Conservation (phyloP, 2,888 invertebrate genomes). For the Cantharis lateralis region DNA sequence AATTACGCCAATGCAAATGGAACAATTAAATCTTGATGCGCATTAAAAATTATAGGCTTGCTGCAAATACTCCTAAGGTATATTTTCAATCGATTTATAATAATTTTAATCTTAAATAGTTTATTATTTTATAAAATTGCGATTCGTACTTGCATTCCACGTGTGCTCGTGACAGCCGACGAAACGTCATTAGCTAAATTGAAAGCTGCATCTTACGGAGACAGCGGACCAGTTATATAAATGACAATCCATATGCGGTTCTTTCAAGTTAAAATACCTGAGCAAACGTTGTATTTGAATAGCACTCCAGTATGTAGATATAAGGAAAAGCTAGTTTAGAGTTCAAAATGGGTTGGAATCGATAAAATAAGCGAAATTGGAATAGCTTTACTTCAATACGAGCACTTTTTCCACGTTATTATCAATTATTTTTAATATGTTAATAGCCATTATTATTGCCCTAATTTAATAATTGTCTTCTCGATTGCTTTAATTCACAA, state of each 20-base stretch:
- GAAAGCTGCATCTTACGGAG: slow-evolving; percentile 57
- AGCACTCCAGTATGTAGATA: slow-evolving; percentile 57
- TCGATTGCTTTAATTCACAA: neutral
- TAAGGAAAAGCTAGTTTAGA: slow-evolving; percentile 50
- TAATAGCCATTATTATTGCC: neutral
- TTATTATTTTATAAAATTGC: slow-evolving; percentile 52
- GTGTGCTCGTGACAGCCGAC: slow-evolving; percentile 57
- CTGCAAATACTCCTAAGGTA: neutral
- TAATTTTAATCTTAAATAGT: slow-evolving; percentile 40
- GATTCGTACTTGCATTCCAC: slow-evolving; percentile 51
- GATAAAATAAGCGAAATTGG: slow-evolving; percentile 52
- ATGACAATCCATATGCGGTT: slow-evolving; percentile 36
- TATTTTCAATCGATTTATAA: slow-evolving; percentile 3
- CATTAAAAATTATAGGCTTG: neutral
- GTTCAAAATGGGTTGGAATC: slow-evolving; percentile 54
- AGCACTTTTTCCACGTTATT: slow-evolving; percentile 39
- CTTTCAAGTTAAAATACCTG: slow-evolving; percentile 37
- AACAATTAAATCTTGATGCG: neutral
- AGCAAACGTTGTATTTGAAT: slow-evolving; percentile 52
- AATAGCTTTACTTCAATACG: slow-evolving; percentile 43
- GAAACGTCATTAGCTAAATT: slow-evolving; percentile 59
- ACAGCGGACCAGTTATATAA: slow-evolving; percentile 43
- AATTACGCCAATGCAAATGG: neutral
- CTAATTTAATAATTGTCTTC: neutral
- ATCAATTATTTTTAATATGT: slow-evolving; percentile 35